Conservation (phyloP, 2,113 vertebrate species). For the Diphyllodes magnificus region DNA sequence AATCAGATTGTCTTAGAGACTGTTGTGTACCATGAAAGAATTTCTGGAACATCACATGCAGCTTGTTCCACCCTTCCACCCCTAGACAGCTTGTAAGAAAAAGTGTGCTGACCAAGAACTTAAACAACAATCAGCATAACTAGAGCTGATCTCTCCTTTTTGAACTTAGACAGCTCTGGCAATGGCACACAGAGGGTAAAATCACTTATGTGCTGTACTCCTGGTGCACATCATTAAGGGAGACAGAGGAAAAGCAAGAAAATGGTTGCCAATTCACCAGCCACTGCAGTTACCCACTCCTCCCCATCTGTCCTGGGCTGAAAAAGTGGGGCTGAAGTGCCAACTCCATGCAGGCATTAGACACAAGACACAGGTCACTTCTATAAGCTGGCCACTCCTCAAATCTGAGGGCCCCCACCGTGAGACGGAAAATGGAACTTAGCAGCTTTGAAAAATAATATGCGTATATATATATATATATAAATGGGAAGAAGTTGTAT, state of each 20-base stretch:
- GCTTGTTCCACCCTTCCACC: background rate
- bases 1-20: background rate
- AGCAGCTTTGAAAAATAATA: background rate
- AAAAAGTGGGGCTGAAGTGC: background rate
- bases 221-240: background rate
- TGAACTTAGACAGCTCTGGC: background rate
- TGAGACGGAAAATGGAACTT: background rate
- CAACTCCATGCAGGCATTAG: rapidly evolving
- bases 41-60: background rate
- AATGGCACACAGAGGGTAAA: background rate
- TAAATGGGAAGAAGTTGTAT: background rate
- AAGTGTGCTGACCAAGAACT: background rate
- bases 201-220: background rate
- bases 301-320: background rate
- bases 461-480: too few species aligned
- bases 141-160: background rate
- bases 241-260: background rate
- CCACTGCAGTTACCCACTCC: background rate
- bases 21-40: background rate
- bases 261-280: background rate
- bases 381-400: background rate
- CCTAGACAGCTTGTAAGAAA: background rate
- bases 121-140: background rate
- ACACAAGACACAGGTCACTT: background rate
- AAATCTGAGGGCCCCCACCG: background rate